Conservation (phyloP, 2,113 vertebrate genomes). For the Corydoras sp. region DNA sequence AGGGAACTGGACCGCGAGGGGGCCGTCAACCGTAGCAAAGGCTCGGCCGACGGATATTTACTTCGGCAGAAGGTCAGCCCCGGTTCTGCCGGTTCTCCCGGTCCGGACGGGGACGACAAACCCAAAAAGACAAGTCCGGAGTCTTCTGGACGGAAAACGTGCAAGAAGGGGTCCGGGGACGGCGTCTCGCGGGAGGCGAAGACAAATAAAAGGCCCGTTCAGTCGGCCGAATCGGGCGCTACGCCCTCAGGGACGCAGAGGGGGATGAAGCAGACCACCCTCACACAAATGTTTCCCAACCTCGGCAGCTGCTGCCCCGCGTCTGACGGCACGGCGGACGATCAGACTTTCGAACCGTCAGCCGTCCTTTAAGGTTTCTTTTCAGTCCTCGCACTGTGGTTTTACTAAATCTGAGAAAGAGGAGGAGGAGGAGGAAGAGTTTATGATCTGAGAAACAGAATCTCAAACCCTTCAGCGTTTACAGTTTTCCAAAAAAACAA, state of each 20-base stretch:
- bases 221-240: neutral
- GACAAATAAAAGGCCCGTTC: neutral
- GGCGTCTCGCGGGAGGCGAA: neutral
- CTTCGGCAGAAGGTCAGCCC: conserved; percentile 60
- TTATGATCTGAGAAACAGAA: too few relatives aligned
- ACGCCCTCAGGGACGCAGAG: conserved; percentile 15
- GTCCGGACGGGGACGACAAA: conserved; percentile 1
- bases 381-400: too few relatives aligned
- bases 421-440: too few relatives aligned
- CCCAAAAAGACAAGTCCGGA: neutral
- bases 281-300: conserved; percentile 55
- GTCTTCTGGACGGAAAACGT: neutral
- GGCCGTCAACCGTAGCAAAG: conserved; percentile 71
- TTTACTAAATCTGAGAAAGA: too few relatives aligned
- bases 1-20: conserved; percentile 72
- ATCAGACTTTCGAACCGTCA: too few relatives aligned
- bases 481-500: too few relatives aligned
- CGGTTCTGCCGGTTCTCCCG: neutral
- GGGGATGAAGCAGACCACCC: conserved; percentile 51
- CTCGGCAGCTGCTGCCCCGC: conserved; percentile 42
- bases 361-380: too few relatives aligned
- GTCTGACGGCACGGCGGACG: neutral
- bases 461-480: too few relatives aligned
- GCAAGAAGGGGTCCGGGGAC: conserved; percentile 13
- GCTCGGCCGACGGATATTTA: conserved; percentile 73